phyloP scores from a whole-genome alignment of 2,113 vertebrate species.

The Paraplagusia blochii region DNA sequence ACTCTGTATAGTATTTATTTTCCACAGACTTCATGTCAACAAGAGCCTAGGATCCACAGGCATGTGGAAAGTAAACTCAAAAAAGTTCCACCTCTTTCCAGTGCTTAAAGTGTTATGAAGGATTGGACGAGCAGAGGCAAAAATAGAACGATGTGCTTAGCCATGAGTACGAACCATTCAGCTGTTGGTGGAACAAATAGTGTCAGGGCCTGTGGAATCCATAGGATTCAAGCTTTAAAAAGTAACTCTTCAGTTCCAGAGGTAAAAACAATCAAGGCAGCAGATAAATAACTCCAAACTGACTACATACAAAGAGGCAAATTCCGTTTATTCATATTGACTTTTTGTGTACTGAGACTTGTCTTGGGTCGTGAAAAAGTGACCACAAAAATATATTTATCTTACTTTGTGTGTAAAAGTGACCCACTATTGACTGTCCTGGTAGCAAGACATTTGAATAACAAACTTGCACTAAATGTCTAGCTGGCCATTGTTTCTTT shows the following conservation, averaged over 20 bases:
- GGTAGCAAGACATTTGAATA: background rate
- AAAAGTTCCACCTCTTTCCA: constrained; percentile 1
- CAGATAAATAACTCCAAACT: too few relatives aligned
- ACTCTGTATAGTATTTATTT: background rate
- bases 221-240: background rate
- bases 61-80: constrained; percentile 36
- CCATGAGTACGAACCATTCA: constrained; percentile 35
- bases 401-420: background rate
- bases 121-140: constrained; percentile 31
- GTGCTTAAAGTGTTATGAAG: constrained; percentile 18
- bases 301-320: too few relatives aligned
- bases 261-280: too few relatives aligned
- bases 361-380: background rate
- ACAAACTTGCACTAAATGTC: background rate
- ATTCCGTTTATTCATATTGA: too few relatives aligned
- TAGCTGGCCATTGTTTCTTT: background rate
- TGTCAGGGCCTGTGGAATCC: constrained; percentile 4
- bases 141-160: constrained; percentile 59
- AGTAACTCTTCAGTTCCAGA: background rate
- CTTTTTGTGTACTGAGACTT: too few relatives aligned
- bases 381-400: background rate
- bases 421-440: background rate
- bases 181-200: constrained; percentile 44
- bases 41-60: background rate
- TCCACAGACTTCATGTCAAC: constrained; percentile 4